phyloP scores from a whole-genome alignment of 2,888 invertebrate species.

The Clitarchus hookeri region DNA sequence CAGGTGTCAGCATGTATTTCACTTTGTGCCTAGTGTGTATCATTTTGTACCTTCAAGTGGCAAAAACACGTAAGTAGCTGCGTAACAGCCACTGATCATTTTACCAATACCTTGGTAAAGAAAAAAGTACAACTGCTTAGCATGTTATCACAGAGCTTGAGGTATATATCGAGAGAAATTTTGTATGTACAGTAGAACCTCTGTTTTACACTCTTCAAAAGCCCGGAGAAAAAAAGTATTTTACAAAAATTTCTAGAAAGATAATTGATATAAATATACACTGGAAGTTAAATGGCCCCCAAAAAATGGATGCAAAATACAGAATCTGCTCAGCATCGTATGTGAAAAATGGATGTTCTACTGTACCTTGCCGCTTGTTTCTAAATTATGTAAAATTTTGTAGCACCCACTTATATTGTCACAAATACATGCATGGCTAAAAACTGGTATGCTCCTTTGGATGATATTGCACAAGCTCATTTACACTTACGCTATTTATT shows the following conservation, averaged over 20 bases:
- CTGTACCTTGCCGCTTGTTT: constrained; percentile 2
- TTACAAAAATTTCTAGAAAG: too few species aligned
- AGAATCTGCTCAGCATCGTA: background rate
- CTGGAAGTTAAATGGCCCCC: too few species aligned
- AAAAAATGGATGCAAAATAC: too few species aligned
- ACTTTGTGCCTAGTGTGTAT: background rate
- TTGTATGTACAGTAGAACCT: background rate
- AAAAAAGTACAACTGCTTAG: background rate
- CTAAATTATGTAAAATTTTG: background rate
- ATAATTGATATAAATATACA: too few species aligned
- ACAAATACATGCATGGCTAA: constrained; percentile 14
- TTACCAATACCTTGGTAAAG: background rate
- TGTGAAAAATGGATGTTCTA: background rate
- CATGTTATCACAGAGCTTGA: background rate
- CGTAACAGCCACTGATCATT: background rate
- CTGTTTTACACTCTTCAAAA: background rate
- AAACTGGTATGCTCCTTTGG: background rate
- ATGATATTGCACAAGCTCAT: background rate
- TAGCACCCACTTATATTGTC: background rate
- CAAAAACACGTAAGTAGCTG: background rate
- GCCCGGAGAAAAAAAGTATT: background rate
- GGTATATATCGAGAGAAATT: background rate
- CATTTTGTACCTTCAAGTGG: background rate
- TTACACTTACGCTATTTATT: background rate
- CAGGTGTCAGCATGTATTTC: background rate